Percentiles rank a stretch among this genome's conserved stretches.
phyloP scores from a whole-genome alignment of 2,113 vertebrate species.

The Electrona antarctica region DNA sequence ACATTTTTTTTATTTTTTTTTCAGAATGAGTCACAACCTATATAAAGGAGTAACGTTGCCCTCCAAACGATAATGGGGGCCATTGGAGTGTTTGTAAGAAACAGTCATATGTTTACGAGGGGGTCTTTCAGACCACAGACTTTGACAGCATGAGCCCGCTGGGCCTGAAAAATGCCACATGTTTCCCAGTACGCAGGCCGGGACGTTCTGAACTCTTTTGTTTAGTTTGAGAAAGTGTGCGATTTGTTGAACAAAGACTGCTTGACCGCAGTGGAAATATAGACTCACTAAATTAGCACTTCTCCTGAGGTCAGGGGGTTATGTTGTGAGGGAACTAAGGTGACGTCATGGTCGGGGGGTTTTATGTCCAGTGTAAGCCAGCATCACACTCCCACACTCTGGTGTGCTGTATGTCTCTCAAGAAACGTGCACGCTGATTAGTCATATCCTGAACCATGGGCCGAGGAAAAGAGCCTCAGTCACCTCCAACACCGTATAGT shows the following conservation, averaged over 20 bases:
- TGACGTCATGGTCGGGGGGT: constrained; percentile 60
- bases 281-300: constrained; percentile 61
- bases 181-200: constrained; percentile 49
- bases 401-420: constrained; percentile 27
- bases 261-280: constrained; percentile 69
- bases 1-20: constrained; percentile 9
- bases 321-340: constrained; percentile 55
- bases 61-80: constrained; percentile 59
- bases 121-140: constrained; percentile 54
- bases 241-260: constrained; percentile 61
- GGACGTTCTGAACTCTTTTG: constrained; percentile 56
- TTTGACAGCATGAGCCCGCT: constrained; percentile 42
- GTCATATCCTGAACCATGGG: constrained; percentile 63
- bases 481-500: constrained; percentile 28
- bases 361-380: constrained; percentile 46
- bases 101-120: constrained; percentile 47
- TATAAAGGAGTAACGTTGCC: constrained; percentile 51
- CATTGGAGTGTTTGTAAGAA: constrained; percentile 51
- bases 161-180: constrained; percentile 44
- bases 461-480: constrained; percentile 37
- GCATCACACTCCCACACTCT: constrained; percentile 36
- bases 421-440: constrained; percentile 31
- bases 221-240: constrained; percentile 59
- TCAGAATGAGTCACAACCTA: constrained; percentile 49
- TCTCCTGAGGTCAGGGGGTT: constrained; percentile 63